Evolutionary conservation across 2,888 invertebrate species (phyloP).

Genomic region (Drosophila formosana): DNA sequence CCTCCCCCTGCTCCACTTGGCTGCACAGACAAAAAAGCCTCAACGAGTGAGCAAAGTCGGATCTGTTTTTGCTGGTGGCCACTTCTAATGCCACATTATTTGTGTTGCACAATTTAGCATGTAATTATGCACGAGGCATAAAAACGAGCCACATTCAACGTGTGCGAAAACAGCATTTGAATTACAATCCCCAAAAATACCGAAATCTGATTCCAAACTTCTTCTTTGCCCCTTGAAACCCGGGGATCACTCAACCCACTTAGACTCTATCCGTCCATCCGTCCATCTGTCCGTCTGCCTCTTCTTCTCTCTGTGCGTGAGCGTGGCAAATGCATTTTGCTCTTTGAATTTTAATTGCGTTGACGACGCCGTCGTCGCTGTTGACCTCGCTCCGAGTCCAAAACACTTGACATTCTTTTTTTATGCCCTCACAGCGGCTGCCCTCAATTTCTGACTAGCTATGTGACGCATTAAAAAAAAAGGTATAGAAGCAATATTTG

Average conservation of each 20-base stretch:
- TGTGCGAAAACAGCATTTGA: slow-evolving; percentile 32
- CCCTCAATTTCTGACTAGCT: too few relatives aligned
- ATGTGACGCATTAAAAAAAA: background rate
- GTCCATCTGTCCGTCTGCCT: background rate
- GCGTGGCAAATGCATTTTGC: slow-evolving; percentile 72
- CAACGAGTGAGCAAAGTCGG: slow-evolving; percentile 6
- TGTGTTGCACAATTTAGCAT: slow-evolving; percentile 73
- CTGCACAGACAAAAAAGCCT: too few relatives aligned
- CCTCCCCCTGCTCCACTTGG: background rate
- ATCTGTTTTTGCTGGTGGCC: slow-evolving; percentile 41
- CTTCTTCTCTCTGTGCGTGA: slow-evolving; percentile 32
- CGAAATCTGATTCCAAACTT: slow-evolving; percentile 19
- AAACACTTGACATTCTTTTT: slow-evolving; percentile 30
- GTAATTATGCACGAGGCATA: slow-evolving; percentile 63
- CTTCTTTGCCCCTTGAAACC: background rate
- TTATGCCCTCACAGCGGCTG: background rate
- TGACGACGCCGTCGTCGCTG: slow-evolving; percentile 11
- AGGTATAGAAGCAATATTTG: too few relatives aligned
- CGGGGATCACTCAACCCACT: background rate
- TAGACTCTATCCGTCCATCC: background rate
- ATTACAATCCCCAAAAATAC: slow-evolving; percentile 37
- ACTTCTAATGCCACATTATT: slow-evolving; percentile 64
- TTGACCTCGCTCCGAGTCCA: slow-evolving; percentile 33
- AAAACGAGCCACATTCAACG: slow-evolving; percentile 16
- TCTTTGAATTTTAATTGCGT: slow-evolving; percentile 71